Evolutionary conservation across 2,888 invertebrate genomes (phyloP), one percentile per base, ranked within the genome.

Genomic region (Tetragonula carbonaria): DNA sequence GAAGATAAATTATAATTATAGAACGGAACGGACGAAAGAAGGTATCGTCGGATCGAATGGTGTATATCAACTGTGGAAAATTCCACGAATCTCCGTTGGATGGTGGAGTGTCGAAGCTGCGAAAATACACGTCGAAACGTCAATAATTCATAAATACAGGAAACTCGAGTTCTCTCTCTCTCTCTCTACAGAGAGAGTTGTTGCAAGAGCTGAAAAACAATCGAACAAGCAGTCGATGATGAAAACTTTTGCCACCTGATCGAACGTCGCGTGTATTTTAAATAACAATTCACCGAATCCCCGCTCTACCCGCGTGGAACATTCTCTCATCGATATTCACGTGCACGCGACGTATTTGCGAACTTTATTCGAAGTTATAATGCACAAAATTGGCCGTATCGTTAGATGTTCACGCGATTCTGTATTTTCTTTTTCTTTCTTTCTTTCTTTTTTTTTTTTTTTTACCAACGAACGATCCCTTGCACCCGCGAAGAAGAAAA

Each of bases 201-300:
- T 18, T 18, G 23, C 50, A 68, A 50, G 51, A 18, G 11, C 16
- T 8, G 21, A 23, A 3, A 23, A 51, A n/a, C 11, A 6, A 23
- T 72, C 87, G 86, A 85, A 88, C 16, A 90, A 91, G 88, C 80
- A 23, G 13, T 23, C 62, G 16, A 28, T 18, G 28, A 62, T 28
- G 23, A 18, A 62, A 28, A 18, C n/a, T 2, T 57, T n/a, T n/a
- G n/a, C n/a, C n/a, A 14, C n/a, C 11, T 23, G 18, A 53, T 23
- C 16, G 2, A 21, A 8, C 16, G 13, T 28, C 51, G 18, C 53
- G 8, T 38, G 38, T 62, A 28, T 28, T 16, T 6, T 18, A 8
- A 3, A 62, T 23, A 62, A 62, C 14, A 38, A 57, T n/a, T 14
- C n/a, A 57, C n/a, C n/a, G n/a, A 33, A 57, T 57, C n/a, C 14